Percentiles rank a stretch among this genome's conserved stretches.
phyloP scores from a whole-genome alignment of 1,140 invertebrate genomes.

The Physella acuta region DNA sequence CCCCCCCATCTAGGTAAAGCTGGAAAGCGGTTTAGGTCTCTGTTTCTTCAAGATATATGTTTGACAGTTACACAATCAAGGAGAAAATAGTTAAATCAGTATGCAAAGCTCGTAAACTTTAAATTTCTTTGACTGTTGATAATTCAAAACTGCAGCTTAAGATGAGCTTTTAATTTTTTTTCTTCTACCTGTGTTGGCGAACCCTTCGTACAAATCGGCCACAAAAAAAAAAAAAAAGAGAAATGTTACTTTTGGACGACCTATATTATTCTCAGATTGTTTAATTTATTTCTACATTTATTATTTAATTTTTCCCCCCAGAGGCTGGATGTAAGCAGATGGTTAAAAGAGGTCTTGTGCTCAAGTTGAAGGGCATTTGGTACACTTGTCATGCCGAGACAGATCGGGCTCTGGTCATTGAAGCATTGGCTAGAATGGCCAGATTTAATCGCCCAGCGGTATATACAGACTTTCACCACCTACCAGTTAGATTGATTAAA shows the following conservation, averaged over 20 bases:
- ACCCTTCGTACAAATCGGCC: background rate
- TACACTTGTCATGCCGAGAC: background rate
- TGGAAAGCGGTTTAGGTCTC: too few relatives aligned
- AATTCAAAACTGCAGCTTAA: background rate
- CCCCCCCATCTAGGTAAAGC: too few relatives aligned
- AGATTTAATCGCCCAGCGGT: background rate
- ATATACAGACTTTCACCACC: too few relatives aligned
- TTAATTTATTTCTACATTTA: too few relatives aligned
- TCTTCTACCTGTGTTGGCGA: background rate
- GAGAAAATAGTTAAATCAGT: too few relatives aligned
- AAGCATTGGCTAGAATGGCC: constrained; percentile 5
- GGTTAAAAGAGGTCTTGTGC: constrained; percentile 14
- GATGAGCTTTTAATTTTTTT: background rate
- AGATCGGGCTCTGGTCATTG: constrained; percentile 3
- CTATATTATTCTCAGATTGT: too few relatives aligned
- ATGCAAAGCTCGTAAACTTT: too few relatives aligned
- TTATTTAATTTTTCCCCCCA: background rate
- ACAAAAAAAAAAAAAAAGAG: background rate
- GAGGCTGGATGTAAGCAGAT: constrained; percentile 9
- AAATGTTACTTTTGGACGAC: background rate
- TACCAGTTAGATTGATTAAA: too few relatives aligned
- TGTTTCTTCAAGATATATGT: too few relatives aligned
- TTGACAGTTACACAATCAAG: too few relatives aligned
- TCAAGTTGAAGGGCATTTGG: constrained; percentile 11
- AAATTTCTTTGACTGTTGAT: too few relatives aligned